Conservation (phyloP, 2,888 invertebrate species). For the Acleris laterana region DNA sequence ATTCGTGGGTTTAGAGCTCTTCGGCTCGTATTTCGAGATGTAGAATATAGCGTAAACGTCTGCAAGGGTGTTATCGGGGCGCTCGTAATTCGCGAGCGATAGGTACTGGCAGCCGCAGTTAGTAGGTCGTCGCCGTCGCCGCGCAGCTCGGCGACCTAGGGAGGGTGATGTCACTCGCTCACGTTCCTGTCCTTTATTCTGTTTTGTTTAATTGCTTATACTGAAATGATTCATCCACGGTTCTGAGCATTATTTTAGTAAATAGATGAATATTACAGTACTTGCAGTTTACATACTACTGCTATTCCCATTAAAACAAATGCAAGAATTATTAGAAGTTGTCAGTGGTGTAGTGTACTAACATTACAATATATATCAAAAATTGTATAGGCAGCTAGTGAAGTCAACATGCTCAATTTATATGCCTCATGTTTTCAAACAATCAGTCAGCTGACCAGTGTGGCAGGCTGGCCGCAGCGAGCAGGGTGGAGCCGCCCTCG, state of each 20-base stretch:
- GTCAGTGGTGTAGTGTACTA: too few relatives aligned
- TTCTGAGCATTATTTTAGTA: too few relatives aligned
- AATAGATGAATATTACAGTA: too few relatives aligned
- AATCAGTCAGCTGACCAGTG: too few relatives aligned
- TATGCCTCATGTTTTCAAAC: too few relatives aligned
- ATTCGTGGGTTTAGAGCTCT: background rate
- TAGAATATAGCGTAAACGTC: background rate
- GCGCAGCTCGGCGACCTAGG: conserved; percentile 17
- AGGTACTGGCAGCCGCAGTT: conserved; percentile 1
- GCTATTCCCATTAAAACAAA: too few relatives aligned
- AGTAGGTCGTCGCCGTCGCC: conserved; percentile 15
- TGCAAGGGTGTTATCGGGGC: conserved; percentile 6
- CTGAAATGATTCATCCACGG: conserved; percentile 19
- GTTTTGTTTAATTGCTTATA: conserved; percentile 20
- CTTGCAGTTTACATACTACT: background rate
- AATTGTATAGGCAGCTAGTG: background rate
- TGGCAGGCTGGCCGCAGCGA: too few relatives aligned
- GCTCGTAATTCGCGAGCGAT: conserved; percentile 13
- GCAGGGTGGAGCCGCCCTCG: too few relatives aligned
- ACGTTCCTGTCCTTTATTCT: conserved; percentile 11
- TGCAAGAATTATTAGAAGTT: background rate
- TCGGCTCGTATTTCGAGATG: background rate
- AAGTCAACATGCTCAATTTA: background rate
- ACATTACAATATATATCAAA: too few relatives aligned
- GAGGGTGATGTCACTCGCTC: conserved; percentile 23